Base-by-base conservation (phyloP, 2,113 vertebrate genomes). In the Hassar affinis region DNA sequence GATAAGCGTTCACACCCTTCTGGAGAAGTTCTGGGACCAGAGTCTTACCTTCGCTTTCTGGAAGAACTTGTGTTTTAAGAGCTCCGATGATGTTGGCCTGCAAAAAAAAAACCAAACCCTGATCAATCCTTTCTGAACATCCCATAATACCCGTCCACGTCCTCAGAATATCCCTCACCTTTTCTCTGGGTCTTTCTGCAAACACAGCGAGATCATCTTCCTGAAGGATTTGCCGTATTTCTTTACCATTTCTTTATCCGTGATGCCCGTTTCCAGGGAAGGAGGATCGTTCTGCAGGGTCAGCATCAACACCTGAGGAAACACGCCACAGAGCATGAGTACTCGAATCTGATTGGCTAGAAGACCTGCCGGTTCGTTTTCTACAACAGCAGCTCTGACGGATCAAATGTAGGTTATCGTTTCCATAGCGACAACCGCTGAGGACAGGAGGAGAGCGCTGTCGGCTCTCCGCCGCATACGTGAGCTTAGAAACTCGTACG, bases 121-220 rank as follows among this genome's bases (percentile, higher is more conserved):
- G 20, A 1, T 56, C 11, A 54, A 22, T 33, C 3, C 0, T 42
- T 54, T 12, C 9, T 6, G 17, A 30, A 75, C 45, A 74, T 54
- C 15, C 10, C 0, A 10, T 52, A 2, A 4, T 35, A 35, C 7
- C 10, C 33, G 25, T 6, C 2, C 22, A 62, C 10, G 14, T 12
- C 10, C 0, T 7, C 38, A 61, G 12, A 79, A 47, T 9, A 2
- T 11, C 22, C 49, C 27, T 66, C 57, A 98, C 98, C 98, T 97
- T 94, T 99, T 99, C 81, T 99, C 98, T 0, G 98, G 98, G 88
- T 99, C 98, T 91, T 99, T 99, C 87, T 99, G 98, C 93, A 99
- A 94, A 93, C 98, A 99, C 54, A 93, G 93, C 1, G 96, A 97
- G 91, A 99, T 93, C 98, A 99, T 99, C 93, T 99, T 99, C 92